phyloP scores from a whole-genome alignment of 2,888 invertebrate genomes.

The Steinernema scapterisci region DNA sequence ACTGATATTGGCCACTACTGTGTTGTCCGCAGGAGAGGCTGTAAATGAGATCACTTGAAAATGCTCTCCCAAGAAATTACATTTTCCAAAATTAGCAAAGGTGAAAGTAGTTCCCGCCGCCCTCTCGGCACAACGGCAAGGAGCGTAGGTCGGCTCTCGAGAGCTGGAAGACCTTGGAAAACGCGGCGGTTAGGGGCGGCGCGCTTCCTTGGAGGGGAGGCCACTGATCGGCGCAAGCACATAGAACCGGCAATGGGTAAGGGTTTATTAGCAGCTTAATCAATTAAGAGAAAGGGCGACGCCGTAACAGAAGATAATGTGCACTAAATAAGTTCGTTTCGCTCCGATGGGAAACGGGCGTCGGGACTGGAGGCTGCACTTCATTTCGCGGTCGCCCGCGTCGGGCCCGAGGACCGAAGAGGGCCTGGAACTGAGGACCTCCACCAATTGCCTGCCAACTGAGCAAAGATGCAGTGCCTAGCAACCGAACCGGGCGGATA shows the following conservation, averaged over 20 bases:
- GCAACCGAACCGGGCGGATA: constrained; percentile 3
- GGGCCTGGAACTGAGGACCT: background rate
- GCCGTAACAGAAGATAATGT: constrained; percentile 19
- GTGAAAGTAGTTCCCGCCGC: background rate
- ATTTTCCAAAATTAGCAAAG: constrained; percentile 14
- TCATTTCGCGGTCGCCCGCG: too few relatives aligned
- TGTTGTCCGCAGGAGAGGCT: constrained; percentile 1
- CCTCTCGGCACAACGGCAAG: background rate
- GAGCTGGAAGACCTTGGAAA: too few relatives aligned
- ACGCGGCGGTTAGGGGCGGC: background rate
- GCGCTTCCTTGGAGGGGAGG: background rate
- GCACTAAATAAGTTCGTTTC: constrained; percentile 24
- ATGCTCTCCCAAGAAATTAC: background rate
- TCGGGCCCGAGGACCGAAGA: background rate
- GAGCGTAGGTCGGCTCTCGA: background rate
- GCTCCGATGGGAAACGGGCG: background rate
- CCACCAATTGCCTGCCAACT: background rate
- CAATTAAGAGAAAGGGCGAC: constrained; percentile 28
- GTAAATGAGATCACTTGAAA: constrained; percentile 25
- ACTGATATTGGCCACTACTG: constrained; percentile 27
- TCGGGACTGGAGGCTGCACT: too few relatives aligned
- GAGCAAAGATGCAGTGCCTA: background rate
- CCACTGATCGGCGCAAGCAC: background rate
- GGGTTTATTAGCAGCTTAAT: constrained; percentile 25
- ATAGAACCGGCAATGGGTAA: background rate